Base-by-base conservation (phyloP, 2,113 vertebrate species). In the Oncorhynchus gorbuscha region DNA sequence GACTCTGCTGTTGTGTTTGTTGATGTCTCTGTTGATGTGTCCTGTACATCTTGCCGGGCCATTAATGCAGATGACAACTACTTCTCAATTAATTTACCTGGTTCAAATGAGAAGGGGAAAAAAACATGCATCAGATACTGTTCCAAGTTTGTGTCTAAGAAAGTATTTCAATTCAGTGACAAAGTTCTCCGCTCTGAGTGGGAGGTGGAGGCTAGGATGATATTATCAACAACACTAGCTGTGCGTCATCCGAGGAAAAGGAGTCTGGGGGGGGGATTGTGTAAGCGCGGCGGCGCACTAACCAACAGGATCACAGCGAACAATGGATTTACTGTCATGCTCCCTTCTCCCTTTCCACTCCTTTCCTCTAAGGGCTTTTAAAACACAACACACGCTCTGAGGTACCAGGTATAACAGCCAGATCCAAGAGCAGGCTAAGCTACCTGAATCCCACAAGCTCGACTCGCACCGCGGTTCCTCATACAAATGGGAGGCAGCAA, bases 251-350 rank as follows among this genome's bases (percentile, higher is more conserved):
- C 45, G 70, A 7, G 58, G 26, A 18, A 28, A 26, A 74, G 58
- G 55, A 30, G 61, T 16, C 11, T 45, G 62, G 55, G 66, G 72
- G 30, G 24, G 51, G 13, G 35, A 2, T 16, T 26, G 67, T 69
- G 68, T 39, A n/a, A 75, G 74, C 49, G 68, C 30, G 30, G 45
- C 48, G 71, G 69, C 49, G 32, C 66, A 20, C 68, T 69, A 66
- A 45, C 32, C 48, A 18, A 68, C 55, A 12, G 62, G 28, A 65
- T 24, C 67, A 58, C 48, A 70, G 59, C 39, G n/a, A 18, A 80
- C 78, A 80, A 80, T 72, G 73, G 73, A 49, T 74, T 76, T 48
- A 72, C 73, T 80, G 69, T 76, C 69, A 75, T 49, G 32, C 30
- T 48, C n/a, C 22, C 51, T 24, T 49, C 45, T 67, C 14, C 48